Evolutionary conservation across 1,140 invertebrate species (phyloP).

Genomic region (Drosophila kanapiae): DNA sequence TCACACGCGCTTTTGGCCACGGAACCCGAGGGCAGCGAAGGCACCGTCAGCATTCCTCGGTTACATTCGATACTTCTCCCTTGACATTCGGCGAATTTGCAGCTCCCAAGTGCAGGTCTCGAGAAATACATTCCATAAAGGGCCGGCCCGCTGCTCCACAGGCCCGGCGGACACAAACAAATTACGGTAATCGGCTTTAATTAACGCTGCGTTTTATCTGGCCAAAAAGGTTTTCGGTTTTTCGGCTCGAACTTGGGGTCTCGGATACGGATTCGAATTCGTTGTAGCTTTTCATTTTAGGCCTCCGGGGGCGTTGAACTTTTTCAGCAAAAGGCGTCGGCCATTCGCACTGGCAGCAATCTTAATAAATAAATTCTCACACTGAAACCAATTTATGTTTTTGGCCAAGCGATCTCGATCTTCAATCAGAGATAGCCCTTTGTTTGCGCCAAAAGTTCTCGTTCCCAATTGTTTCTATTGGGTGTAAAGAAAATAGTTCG

Average conservation of each 20-base stretch:
- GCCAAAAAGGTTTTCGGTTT: slow-evolving; percentile 45
- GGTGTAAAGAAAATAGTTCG: slow-evolving; percentile 60
- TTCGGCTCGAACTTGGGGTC: neutral
- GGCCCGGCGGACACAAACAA: slow-evolving; percentile 73
- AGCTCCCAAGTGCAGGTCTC: slow-evolving; percentile 45
- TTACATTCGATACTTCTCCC: slow-evolving; percentile 55
- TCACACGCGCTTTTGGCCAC: slow-evolving; percentile 61
- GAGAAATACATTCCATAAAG: slow-evolving; percentile 42
- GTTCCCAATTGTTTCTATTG: slow-evolving; percentile 39
- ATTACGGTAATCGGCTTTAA: slow-evolving; percentile 81
- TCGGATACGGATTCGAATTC: slow-evolving; percentile 12
- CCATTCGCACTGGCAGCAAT: slow-evolving; percentile 40
- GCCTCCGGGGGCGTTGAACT: slow-evolving; percentile 62
- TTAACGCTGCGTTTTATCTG: slow-evolving; percentile 75
- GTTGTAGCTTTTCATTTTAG: slow-evolving; percentile 37
- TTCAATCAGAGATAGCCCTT: slow-evolving; percentile 66
- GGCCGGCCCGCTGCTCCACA: slow-evolving; percentile 35
- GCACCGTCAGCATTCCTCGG: slow-evolving; percentile 39
- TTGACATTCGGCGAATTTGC: slow-evolving; percentile 66
- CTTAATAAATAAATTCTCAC: slow-evolving; percentile 63
- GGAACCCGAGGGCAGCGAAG: slow-evolving; percentile 27
- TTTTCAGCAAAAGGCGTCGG: slow-evolving; percentile 66
- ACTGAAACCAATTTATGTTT: slow-evolving; percentile 61
- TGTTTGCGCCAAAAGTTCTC: slow-evolving; percentile 44
- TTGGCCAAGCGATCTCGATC: slow-evolving; percentile 56